Percentiles rank a stretch among this genome's conserved stretches.
These are phyloP conservation scores for Perithous albicinctus DNA, from an alignment of 2,888 invertebrate genomes.

Conservation along the genomic window DNA sequence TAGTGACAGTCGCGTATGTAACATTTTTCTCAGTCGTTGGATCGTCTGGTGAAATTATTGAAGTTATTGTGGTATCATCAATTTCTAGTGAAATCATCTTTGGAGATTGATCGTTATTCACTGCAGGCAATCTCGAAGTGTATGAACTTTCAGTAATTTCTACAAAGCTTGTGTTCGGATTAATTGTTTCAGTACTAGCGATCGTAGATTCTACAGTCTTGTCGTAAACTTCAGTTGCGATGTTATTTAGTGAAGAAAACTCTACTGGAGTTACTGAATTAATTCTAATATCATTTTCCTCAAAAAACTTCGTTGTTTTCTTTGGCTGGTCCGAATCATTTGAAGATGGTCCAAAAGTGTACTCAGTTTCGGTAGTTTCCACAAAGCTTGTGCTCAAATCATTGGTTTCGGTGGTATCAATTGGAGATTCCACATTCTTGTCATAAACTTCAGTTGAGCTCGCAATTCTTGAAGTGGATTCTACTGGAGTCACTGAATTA, in stretches of 20 bases:
- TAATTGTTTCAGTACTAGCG: neutral
- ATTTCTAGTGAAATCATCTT: neutral
- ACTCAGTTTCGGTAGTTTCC: neutral
- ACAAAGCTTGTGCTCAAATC: neutral
- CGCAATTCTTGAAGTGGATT: neutral
- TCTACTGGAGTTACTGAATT: neutral
- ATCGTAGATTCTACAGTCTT: neutral
- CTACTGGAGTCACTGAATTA: neutral
- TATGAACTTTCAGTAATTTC: neutral
- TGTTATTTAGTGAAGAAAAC: neutral
- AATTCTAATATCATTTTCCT: neutral
- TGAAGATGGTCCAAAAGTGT: neutral
- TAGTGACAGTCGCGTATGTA: neutral
- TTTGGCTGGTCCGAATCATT: neutral
- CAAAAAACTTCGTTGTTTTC: neutral
- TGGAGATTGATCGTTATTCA: neutral
- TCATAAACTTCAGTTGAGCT: neutral
- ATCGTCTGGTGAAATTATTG: neutral
- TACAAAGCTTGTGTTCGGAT: conserved; percentile 3
- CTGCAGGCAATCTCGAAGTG: neutral
- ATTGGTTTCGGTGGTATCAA: neutral
- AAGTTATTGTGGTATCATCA: neutral
- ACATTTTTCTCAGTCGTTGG: neutral
- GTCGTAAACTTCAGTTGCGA: neutral
- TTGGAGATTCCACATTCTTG: neutral